Base-by-base conservation (phyloP, 1,140 invertebrate genomes). In the Tenebrio molitor region DNA sequence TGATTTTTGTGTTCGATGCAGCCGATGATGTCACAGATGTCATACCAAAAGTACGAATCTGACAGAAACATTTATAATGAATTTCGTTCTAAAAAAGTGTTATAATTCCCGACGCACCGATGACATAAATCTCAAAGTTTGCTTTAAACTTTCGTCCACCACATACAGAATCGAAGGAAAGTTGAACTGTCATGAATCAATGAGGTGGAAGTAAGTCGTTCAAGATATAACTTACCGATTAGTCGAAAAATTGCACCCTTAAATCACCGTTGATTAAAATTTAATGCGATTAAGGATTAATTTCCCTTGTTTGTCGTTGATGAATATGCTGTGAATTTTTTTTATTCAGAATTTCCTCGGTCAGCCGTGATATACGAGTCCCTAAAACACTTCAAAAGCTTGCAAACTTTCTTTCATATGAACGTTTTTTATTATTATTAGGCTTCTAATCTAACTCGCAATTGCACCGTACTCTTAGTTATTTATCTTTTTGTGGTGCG, bases 361-460 rank as follows among this genome's bases (percentile, higher is more conserved):
- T 42, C 39, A 42, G 16, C 44, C 2, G 21, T 50, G 10, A 50
- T 21, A 50, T 50, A 50, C 44, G 44, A 50, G 8, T n/a, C 15
- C 1, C 12, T 44, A 17, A 44, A 50, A 23, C 44, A 50, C 44
- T 50, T 50, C 16, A 50, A 50, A 50, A 15, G 44, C 44, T n/a
- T 19, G 17, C 16, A 21, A 50, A 50, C 5, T 50, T 50, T 50
- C 17, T 17, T 50, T 10, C 17, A 17, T 19, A 50, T 21, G 44
- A 21, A 15, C 17, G 16, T 50, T 50, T 46, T 50, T 50, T 50
- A 50, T 50, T 50, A 50, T 50, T 50, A 50, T 50, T 50, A 50
- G 44, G 3, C 8, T 29, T 29, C 44, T 50, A 50, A 17, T 4
- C 10, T 58, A 58, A 29, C 50, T 58, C 21, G 50, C 23, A 58